These are phyloP conservation scores for Aphidius ervi DNA, from an alignment of 1,140 invertebrate genomes.

Conservation along the genomic window DNA sequence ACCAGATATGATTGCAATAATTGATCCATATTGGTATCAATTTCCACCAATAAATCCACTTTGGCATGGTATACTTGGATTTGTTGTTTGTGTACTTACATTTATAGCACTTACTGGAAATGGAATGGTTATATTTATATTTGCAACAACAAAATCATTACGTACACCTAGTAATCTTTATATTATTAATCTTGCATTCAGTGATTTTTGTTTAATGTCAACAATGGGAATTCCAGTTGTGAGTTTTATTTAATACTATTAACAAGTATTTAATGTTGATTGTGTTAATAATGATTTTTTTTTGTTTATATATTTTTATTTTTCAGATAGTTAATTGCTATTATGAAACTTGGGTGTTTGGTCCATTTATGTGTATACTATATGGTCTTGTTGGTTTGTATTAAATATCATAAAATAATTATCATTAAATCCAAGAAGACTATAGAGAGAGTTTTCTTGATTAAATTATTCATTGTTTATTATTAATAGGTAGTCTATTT, in stretches of 20 bases:
- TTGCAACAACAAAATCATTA: slow-evolving; percentile 57
- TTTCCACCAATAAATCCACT: slow-evolving; percentile 64
- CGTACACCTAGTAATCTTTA: slow-evolving; percentile 59
- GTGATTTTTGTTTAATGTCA: slow-evolving; percentile 55
- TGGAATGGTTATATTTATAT: slow-evolving; percentile 62
- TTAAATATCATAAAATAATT: too few relatives aligned
- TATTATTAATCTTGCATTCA: slow-evolving; percentile 59
- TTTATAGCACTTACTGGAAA: slow-evolving; percentile 58
- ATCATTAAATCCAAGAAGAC: too few relatives aligned
- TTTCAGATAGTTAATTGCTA: slow-evolving; percentile 14
- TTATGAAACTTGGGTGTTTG: slow-evolving; percentile 28
- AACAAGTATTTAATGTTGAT: neutral
- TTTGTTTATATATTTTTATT: too few relatives aligned
- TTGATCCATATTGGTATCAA: slow-evolving; percentile 63
- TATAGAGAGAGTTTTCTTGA: too few relatives aligned
- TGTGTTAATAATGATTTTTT: neutral
- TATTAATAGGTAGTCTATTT: slow-evolving; percentile 35
- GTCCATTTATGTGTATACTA: slow-evolving; percentile 55
- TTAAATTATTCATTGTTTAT: too few relatives aligned
- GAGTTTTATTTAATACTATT: neutral
- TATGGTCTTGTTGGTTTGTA: slow-evolving; percentile 54
- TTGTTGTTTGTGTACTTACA: slow-evolving; percentile 60
- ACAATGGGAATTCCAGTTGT: slow-evolving; percentile 48
- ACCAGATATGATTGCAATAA: slow-evolving; percentile 58
- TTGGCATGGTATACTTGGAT: slow-evolving; percentile 63